Evolutionary conservation across 2,113 vertebrate species (phyloP), one percentile per base, ranked within the genome.

Genomic region (Cynoglossus semilaevis): DNA sequence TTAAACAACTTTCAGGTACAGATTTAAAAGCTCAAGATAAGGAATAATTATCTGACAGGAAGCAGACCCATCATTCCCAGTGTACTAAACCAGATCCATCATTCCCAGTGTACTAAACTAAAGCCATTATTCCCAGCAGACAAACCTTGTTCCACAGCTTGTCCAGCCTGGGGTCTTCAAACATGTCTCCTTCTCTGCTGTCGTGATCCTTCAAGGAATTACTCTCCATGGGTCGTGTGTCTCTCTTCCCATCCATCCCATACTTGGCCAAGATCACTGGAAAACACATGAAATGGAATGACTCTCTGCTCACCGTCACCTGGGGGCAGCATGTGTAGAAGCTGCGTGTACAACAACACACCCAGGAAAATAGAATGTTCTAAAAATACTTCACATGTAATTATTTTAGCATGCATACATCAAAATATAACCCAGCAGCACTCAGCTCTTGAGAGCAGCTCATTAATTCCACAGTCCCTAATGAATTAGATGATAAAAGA

Each of bases 111-210:
- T 4, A 29, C 3, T 29, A 29, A 29, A 29, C 3, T 6, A 29
- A 6, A 29, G 3, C 22, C 35, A 38, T n/a, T n/a, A 16, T 44
- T 35, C 17, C 16, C 36, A 37, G 22, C 7, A 57, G 72, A 71
- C 64, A 29, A 29, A 97, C 97, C 92, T 96, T 96, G 86, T 94
- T 97, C 97, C 97, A 99, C 36, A 99, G 82, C 76, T 98, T 98
- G 70, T 97, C 94, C 73, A 99, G 87, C 65, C 92, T 86, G 38
- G 97, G 97, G 74, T 99, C 97, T 4, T 92, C 93, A 66, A 98
- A 91, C 0, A 68, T 60, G 48, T 95, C 93, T 0, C 91, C 92
- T 17, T 91, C 89, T 22, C 81, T 70, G 48, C 70, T 46, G 2
- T 90, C 87, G 6, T 91, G 89, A 3, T 93, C 93, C 65, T 89